phyloP scores from a whole-genome alignment of 2,888 invertebrate genomes.

The Thymelicus lineola region DNA sequence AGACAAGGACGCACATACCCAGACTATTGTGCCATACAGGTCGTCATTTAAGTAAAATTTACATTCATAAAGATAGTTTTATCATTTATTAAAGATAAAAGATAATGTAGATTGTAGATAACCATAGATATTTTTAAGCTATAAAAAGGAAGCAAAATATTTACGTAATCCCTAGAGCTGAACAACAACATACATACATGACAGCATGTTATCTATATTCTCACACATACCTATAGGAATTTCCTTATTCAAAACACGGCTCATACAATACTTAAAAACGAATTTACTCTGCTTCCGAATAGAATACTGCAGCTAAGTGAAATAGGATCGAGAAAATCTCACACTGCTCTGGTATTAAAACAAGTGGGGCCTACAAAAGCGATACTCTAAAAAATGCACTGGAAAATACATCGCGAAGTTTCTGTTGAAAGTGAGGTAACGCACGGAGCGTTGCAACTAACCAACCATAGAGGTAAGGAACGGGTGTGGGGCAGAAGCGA shows the following conservation, averaged over 20 bases:
- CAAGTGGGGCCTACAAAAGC: constrained; percentile 78
- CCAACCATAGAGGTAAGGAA: constrained; percentile 71
- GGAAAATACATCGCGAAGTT: constrained; percentile 82
- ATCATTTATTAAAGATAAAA: no score
- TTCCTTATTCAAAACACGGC: constrained; percentile 22
- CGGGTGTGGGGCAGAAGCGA: constrained; percentile 49
- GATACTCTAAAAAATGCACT: constrained; percentile 83
- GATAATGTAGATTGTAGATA: background rate
- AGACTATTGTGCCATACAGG: no score
- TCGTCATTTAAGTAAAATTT: no score
- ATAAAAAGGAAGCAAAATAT: background rate
- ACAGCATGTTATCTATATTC: constrained; percentile 17
- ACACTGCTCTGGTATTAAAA: constrained; percentile 75
- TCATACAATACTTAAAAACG: constrained; percentile 28
- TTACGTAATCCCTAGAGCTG: background rate
- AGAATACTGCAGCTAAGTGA: constrained; percentile 38
- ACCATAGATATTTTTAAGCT: background rate
- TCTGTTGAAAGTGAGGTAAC: constrained; percentile 82
- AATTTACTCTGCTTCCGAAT: constrained; percentile 32
- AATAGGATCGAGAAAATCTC: constrained; percentile 62
- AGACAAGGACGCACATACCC: no score
- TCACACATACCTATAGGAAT: background rate
- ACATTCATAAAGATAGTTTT: background rate
- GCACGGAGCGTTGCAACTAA: constrained; percentile 82
- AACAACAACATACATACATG: background rate